Base-by-base conservation (phyloP, 2,888 invertebrate genomes). In the Linyphia triangularis region DNA sequence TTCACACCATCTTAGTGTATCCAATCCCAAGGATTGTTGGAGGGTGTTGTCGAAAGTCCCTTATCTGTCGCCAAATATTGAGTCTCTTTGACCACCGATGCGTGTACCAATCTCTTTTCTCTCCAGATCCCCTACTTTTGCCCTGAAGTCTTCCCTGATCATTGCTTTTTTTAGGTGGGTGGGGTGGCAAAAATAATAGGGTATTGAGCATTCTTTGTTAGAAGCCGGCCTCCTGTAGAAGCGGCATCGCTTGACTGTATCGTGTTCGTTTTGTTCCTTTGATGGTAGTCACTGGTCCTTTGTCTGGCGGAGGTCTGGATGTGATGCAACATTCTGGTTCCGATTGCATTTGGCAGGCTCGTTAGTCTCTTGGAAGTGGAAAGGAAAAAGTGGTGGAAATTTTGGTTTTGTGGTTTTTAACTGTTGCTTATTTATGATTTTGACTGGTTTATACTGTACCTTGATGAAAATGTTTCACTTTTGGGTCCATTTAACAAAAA, bases 31-130 rank as follows among this genome's bases (percentile, higher is more conserved):
- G 57, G 84, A 75, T 75, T 75, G 73, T 84, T 65, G 33, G 65
- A 67, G 81, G 57, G 75, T 84, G 84, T 75, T 84, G 75, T 84
- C 63, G 51, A 67, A 51, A 84, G 67, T 75, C 43, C 75, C 67
- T 84, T 84, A 84, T 84, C 84, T 67, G 84, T 84, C 84, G 65
- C 84, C 84, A 84, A 84, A 84, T 75, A 75, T 84, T 84, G 84
- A 84, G 84, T 84, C 73, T 75, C 83, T 83, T 33, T 84, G 84
- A 84, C 75, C 84, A 84, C 30, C 63, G 84, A 57, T 65, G 70
- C 84, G 70, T 84, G 73, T 16, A 61, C 30, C 16, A 24, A 24
- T 22, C 22, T 61, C 57, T 70, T 26, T 67, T 37, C 24, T n/a
- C 5, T n/a, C 16, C 13, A 33, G 26, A 37, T 51, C 82, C 51